phyloP scores from a whole-genome alignment of 2,113 vertebrate genomes.

The Chionis minor region DNA sequence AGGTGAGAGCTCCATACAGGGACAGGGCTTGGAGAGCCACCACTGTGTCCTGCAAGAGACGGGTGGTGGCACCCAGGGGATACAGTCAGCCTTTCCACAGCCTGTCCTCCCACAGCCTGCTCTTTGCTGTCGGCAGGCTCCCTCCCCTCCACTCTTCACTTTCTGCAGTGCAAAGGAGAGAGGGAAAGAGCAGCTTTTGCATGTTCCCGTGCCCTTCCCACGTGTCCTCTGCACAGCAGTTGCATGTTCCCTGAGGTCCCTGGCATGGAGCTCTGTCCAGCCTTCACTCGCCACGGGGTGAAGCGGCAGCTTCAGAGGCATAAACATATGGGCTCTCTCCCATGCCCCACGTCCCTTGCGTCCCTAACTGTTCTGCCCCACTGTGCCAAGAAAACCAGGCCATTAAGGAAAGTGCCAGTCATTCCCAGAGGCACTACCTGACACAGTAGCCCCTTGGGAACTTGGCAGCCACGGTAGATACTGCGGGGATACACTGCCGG shows the following conservation, averaged over 20 bases:
- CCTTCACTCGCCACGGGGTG: background rate
- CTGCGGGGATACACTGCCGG: background rate
- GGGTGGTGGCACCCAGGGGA: background rate
- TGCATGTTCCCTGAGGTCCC: background rate
- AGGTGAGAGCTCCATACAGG: constrained; percentile 58
- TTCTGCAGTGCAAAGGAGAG: background rate
- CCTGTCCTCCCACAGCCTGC: background rate
- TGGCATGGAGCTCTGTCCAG: background rate
- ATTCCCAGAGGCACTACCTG: background rate
- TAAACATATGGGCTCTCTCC: background rate
- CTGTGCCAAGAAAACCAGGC: background rate
- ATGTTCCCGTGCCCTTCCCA: background rate
- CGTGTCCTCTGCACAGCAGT: background rate
- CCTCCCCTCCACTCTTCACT: background rate
- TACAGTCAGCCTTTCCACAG: background rate
- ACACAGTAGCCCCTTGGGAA: background rate
- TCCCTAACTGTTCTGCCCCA: background rate
- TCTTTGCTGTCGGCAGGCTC: background rate
- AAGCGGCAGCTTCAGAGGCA: background rate
- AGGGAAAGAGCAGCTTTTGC: background rate
- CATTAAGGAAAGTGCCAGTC: no score
- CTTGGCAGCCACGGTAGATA: background rate
- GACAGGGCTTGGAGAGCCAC: constrained; percentile 76
- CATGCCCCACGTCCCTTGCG: background rate
- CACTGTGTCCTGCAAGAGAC: constrained; percentile 70